A percentile compares a stretch with the other conserved stretches of the same genome.
phyloP scores from a whole-genome alignment of 2,888 invertebrate genomes.

The Mesodorylaimus sp. region DNA sequence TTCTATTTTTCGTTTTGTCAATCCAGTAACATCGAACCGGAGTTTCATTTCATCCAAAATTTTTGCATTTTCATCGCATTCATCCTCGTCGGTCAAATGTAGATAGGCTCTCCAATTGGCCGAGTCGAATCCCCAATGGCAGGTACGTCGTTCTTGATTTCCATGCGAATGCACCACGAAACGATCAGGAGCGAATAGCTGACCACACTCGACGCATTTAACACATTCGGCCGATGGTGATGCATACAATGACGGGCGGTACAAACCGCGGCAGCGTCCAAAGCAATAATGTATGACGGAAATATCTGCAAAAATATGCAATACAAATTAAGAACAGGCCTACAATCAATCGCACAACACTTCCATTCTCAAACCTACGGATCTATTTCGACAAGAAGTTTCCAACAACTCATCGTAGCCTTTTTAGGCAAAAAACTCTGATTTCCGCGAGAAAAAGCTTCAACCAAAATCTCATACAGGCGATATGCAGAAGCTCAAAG shows the following conservation, averaged over 20 bases:
- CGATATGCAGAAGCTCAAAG: too few species aligned
- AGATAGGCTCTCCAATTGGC: slow-evolving; percentile 81
- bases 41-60: not conserved
- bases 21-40: too few species aligned
- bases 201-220: slow-evolving; percentile 65
- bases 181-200: slow-evolving; percentile 54
- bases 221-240: slow-evolving; percentile 57
- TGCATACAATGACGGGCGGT: slow-evolving; percentile 60
- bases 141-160: slow-evolving; percentile 75
- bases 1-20: too few species aligned
- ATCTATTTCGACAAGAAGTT: too few species aligned
- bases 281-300: slow-evolving; percentile 91
- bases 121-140: slow-evolving; percentile 98
- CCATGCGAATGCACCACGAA: slow-evolving; percentile 54
- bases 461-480: too few species aligned
- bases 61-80: slow-evolving; percentile 25
- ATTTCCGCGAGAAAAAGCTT: too few species aligned
- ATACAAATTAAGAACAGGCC: too few species aligned
- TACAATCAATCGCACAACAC: too few species aligned
- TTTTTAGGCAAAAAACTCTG: too few species aligned
- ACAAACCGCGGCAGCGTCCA: slow-evolving; percentile 74
- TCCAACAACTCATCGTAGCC: too few species aligned
- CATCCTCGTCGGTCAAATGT: slow-evolving; percentile 64
- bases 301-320: too few species aligned
- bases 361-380: too few species aligned